These are phyloP conservation scores for Iguana delicatissima DNA, from an alignment of 2,797 vertebrate species.

Conservation along the genomic window DNA sequence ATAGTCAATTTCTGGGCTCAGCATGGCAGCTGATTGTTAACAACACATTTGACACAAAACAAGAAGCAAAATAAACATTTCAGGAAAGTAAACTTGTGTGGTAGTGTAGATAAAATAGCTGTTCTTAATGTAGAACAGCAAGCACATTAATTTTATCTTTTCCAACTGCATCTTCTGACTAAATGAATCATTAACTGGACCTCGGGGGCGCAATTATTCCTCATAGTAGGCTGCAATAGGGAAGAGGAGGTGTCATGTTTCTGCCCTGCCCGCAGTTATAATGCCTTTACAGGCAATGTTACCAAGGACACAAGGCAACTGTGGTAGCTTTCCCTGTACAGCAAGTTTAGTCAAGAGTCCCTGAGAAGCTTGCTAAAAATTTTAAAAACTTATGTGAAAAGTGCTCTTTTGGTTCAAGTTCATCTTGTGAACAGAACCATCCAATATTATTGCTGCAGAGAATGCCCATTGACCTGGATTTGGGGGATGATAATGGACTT, in stretches of 20 bases:
- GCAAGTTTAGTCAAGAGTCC: background rate
- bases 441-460: background rate
- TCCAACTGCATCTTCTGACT: conserved; percentile 35
- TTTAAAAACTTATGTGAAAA: background rate
- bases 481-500: background rate
- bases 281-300: background rate
- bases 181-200: conserved; percentile 30
- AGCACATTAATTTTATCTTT: conserved; percentile 6
- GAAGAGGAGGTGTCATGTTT: fast-evolving
- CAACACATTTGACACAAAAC: conserved; percentile 23
- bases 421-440: background rate
- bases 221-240: background rate
- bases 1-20: conserved; percentile 14
- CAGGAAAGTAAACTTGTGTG: background rate
- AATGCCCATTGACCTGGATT: background rate
- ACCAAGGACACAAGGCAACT: conserved; percentile 4
- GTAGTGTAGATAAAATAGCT: conserved; percentile 5
- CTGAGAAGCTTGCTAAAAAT: background rate
- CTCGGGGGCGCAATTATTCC: conserved; percentile 4
- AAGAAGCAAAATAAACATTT: background rate
- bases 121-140: conserved; percentile 16
- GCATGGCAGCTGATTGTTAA: background rate
- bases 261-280: background rate
- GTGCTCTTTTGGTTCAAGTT: background rate
- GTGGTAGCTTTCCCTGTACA: background rate